Percentiles rank a stretch among this genome's conserved stretches.
Evolutionary conservation across 1,140 invertebrate species (phyloP).

Genomic region (Aphis gossypii): DNA sequence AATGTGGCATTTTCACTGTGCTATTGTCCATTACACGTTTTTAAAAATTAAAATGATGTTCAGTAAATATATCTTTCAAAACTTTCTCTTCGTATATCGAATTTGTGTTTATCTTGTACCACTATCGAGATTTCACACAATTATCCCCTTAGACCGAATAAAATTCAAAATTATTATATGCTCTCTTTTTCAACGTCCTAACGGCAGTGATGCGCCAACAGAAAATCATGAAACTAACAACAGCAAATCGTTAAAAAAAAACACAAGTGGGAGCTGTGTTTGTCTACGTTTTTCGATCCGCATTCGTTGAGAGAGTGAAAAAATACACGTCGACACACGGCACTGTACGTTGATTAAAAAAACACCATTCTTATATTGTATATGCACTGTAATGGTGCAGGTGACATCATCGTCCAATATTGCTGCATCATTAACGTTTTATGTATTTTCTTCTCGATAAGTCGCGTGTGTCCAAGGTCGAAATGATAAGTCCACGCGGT

Average conservation of each 20-base stretch:
- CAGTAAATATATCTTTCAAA: neutral
- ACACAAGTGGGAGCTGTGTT: neutral
- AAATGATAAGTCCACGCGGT: neutral
- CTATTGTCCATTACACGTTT: neutral
- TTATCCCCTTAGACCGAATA: neutral
- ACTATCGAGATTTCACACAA: neutral
- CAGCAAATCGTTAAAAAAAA: neutral
- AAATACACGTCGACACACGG: neutral
- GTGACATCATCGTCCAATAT: slow-evolving; percentile 37
- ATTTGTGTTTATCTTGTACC: neutral
- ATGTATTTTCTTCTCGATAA: neutral
- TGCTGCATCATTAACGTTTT: neutral
- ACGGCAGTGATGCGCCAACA: neutral
- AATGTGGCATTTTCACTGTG: neutral
- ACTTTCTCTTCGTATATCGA: neutral
- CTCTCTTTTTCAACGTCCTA: neutral
- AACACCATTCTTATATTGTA: neutral
- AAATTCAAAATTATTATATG: neutral
- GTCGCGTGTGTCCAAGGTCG: neutral
- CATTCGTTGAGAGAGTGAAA: neutral
- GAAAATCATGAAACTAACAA: neutral
- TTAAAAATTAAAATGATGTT: neutral
- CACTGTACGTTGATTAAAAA: neutral
- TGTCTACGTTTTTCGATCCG: neutral
- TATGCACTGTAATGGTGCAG: neutral